These are phyloP conservation scores for Diplazon laetatorius DNA, from an alignment of 2,888 invertebrate genomes.

Conservation along the genomic window DNA sequence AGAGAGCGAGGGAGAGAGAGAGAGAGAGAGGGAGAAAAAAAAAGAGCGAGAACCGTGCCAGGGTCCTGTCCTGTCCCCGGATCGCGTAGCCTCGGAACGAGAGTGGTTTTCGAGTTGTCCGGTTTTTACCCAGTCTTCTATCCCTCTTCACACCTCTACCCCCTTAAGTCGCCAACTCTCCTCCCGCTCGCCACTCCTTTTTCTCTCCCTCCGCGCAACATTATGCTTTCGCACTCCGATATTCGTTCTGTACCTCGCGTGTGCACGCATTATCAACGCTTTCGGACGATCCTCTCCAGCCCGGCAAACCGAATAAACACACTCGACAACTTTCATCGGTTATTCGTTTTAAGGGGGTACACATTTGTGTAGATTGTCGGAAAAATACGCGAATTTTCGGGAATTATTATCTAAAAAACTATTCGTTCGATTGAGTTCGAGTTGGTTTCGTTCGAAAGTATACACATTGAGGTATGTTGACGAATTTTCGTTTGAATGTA, in stretches of 20 bases:
- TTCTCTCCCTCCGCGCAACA: constrained; percentile 19
- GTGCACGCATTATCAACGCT: not conserved
- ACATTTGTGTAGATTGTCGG: too few relatives aligned
- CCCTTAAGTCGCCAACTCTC: constrained; percentile 1
- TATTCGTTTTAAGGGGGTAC: not conserved
- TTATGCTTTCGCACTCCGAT: constrained; percentile 24
- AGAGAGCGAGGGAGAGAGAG: too few relatives aligned
- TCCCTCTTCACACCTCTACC: not conserved
- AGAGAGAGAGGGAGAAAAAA: too few relatives aligned
- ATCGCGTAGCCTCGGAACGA: constrained; percentile 45
- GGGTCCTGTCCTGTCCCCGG: constrained; percentile 60
- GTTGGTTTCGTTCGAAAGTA: too few relatives aligned
- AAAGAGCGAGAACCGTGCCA: constrained; percentile 58
- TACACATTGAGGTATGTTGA: too few relatives aligned
- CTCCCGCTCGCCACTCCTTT: not conserved
- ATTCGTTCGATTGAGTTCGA: too few relatives aligned
- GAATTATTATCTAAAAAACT: too few relatives aligned
- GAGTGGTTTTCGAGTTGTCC: constrained; percentile 57
- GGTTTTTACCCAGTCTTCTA: constrained; percentile 39
- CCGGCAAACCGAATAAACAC: not conserved
- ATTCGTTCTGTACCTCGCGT: constrained; percentile 6
- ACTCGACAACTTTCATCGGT: not conserved
- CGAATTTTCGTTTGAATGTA: too few relatives aligned
- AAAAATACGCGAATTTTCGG: too few relatives aligned
- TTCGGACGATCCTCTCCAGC: not conserved